A percentile compares a stretch with the other conserved stretches of the same genome.
Evolutionary conservation across 1,140 invertebrate genomes (phyloP).

Genomic region (Saccostrea cuccullata): DNA sequence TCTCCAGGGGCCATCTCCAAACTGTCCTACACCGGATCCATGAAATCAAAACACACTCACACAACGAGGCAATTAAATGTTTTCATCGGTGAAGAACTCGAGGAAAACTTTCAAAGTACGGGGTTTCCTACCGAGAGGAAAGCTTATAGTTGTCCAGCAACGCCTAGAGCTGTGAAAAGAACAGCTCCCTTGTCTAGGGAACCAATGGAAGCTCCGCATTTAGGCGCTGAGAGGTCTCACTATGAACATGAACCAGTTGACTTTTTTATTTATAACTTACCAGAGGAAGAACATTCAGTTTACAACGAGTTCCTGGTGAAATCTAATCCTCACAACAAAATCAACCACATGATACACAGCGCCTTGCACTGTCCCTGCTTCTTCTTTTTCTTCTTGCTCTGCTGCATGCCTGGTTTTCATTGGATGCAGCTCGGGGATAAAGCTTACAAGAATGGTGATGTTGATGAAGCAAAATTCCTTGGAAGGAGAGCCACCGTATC

Average conservation of each 20-base stretch:
- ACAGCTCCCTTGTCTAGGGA: constrained; percentile 7
- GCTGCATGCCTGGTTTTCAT: constrained; percentile 60
- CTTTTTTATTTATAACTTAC: constrained; percentile 47
- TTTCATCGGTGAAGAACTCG: constrained; percentile 63
- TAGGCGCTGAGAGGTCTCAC: not conserved
- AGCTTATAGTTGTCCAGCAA: constrained; percentile 48
- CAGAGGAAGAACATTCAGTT: constrained; percentile 38
- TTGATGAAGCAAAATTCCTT: constrained; percentile 50
- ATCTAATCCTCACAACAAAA: constrained; percentile 60
- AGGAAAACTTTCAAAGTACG: constrained; percentile 47
- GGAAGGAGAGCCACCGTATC: constrained; percentile 51
- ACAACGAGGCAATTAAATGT: constrained; percentile 59
- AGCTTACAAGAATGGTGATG: constrained; percentile 57
- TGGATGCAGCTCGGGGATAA: constrained; percentile 57
- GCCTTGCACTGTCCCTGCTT: constrained; percentile 61
- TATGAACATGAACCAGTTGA: constrained; percentile 23
- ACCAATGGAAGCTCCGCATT: not conserved
- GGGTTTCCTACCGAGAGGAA: not conserved
- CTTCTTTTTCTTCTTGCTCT: constrained; percentile 64
- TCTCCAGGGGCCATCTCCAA: not conserved
- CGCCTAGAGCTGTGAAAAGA: constrained; percentile 23
- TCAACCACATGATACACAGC: constrained; percentile 61
- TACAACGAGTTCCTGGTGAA: constrained; percentile 49
- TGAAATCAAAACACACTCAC: constrained; percentile 38
- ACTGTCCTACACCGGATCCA: constrained; percentile 9